These are phyloP conservation scores for Brenthis daphne DNA, from an alignment of 2,888 invertebrate species.

Conservation along the genomic window DNA sequence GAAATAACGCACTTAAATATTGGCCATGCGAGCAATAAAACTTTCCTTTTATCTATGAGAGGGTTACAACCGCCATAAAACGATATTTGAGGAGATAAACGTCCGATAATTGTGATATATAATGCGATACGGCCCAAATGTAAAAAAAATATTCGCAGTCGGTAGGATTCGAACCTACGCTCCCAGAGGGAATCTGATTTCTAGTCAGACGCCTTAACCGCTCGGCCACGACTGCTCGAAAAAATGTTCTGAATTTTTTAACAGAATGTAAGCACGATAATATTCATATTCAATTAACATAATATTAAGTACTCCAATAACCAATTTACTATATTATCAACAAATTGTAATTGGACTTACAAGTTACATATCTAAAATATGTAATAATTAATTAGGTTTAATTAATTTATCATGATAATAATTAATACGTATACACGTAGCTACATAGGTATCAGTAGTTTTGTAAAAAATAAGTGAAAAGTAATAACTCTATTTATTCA, in stretches of 20 bases:
- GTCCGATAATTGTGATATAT: constrained; percentile 27
- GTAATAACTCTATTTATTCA: no score
- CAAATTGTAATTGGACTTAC: neutral
- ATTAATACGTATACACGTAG: no score
- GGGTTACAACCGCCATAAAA: constrained; percentile 35
- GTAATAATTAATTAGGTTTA: no score
- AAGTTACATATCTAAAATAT: no score
- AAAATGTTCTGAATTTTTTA: neutral
- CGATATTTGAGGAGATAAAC: constrained; percentile 31
- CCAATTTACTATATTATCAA: neutral
- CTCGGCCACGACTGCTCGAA: constrained; percentile 89
- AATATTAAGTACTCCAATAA: no score
- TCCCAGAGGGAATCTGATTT: constrained; percentile 95
- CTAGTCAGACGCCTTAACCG: constrained; percentile 95
- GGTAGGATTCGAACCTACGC: constrained; percentile 95
- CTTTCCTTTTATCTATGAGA: constrained; percentile 31
- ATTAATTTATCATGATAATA: no score
- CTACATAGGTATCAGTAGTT: no score
- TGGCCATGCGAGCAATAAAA: constrained; percentile 32
- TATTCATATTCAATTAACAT: neutral
- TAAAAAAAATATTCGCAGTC: constrained; percentile 81
- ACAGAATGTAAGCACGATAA: neutral
- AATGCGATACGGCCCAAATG: constrained; percentile 16
- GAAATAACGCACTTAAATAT: constrained; percentile 32
- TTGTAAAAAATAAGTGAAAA: no score